These are phyloP conservation scores for Tetheella fluctuosa DNA, from an alignment of 2,888 invertebrate species.

Conservation along the genomic window DNA sequence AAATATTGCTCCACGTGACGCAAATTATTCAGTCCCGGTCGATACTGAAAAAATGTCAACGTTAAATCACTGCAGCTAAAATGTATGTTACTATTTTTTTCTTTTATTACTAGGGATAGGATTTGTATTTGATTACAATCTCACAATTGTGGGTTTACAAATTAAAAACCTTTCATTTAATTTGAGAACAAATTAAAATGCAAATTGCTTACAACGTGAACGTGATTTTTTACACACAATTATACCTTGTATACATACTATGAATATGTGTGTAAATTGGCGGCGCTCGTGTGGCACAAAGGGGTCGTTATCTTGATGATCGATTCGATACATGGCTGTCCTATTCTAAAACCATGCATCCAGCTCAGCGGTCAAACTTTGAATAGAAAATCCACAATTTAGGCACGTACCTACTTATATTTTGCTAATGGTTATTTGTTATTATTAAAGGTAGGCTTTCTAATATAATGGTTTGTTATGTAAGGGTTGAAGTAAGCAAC, in stretches of 20 bases:
- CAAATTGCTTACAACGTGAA: not conserved
- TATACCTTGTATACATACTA: conserved; percentile 33
- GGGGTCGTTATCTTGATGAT: conserved; percentile 22
- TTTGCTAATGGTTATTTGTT: not conserved
- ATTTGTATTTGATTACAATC: too few relatives aligned
- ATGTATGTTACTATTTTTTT: not conserved
- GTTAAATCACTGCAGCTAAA: not conserved
- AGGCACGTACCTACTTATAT: not conserved
- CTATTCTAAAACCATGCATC: not conserved
- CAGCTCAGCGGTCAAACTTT: conserved; percentile 16
- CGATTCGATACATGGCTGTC: conserved; percentile 17
- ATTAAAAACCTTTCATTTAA: not conserved
- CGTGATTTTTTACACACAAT: conserved; percentile 11
- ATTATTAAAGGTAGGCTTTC: not conserved
- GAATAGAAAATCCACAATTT: conserved; percentile 18
- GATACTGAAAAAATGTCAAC: not conserved
- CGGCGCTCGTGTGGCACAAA: conserved; percentile 16
- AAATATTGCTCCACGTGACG: not conserved
- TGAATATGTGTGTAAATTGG: conserved; percentile 17
- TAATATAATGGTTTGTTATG: not conserved
- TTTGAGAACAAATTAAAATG: not conserved
- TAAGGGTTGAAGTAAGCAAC: not conserved
- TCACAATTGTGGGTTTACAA: not conserved
- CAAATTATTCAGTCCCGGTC: not conserved
- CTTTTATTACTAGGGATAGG: too few relatives aligned